These are phyloP conservation scores for Discoglossus pictus DNA, from an alignment of 2,797 vertebrate species.

Conservation along the genomic window DNA sequence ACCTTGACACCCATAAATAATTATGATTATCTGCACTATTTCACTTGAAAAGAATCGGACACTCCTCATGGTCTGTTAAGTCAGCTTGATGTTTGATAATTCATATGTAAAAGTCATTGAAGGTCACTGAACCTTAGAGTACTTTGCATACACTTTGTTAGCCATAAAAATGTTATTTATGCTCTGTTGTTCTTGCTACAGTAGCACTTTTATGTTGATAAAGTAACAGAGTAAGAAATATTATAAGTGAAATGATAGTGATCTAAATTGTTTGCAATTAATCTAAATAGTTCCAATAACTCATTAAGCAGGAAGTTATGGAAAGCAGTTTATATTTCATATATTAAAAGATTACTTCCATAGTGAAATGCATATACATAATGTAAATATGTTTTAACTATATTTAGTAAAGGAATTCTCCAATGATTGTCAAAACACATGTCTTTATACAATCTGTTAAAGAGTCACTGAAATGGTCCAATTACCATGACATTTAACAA, in stretches of 20 bases:
- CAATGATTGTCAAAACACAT: too few species aligned
- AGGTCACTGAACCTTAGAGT: constrained; percentile 40
- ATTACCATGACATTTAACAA: too few species aligned
- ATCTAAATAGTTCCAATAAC: too few species aligned
- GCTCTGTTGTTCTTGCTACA: constrained; percentile 28
- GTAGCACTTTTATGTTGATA: constrained; percentile 19
- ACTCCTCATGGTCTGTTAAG: constrained; percentile 65
- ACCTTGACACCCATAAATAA: constrained; percentile 65
- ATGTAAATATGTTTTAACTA: too few species aligned
- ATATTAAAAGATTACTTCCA: too few species aligned
- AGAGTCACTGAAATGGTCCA: too few species aligned
- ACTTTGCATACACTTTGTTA: constrained; percentile 37
- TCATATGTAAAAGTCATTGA: constrained; percentile 55
- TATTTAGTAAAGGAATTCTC: too few species aligned
- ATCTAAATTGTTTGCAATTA: constrained; percentile 16
- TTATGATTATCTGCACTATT: constrained; percentile 72
- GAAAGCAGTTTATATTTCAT: too few species aligned
- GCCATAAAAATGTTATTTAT: constrained; percentile 31
- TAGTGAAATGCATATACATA: too few species aligned
- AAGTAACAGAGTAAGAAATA: constrained; percentile 17
- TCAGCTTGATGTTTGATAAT: constrained; percentile 69
- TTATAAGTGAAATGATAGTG: constrained; percentile 13
- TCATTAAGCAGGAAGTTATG: too few species aligned
- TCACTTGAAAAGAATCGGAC: constrained; percentile 66
- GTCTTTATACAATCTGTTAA: too few species aligned